Evolutionary conservation across 2,797 vertebrate species (phyloP), one percentile per base, ranked within the genome.

Genomic region (Enteromius argenteus): DNA sequence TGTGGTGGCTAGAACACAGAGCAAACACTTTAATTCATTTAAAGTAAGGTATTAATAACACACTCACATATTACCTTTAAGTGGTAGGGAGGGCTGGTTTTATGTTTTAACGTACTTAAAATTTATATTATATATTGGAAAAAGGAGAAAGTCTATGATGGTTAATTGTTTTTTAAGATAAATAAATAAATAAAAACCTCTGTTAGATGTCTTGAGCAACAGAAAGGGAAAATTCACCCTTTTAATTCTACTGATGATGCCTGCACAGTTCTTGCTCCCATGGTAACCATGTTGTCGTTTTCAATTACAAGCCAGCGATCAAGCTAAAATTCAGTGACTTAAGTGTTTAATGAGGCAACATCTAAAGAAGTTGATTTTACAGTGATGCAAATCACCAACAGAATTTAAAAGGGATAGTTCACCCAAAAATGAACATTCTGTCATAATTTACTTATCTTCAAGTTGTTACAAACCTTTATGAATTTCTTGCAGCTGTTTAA

Each of bases 231-330:
- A 30, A 14, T 44, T 56, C 60, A 53, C 15, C 15, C 73, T 58
- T 58, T 79, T 46, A 51, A 32, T 68, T 83, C 32, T 8, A 68
- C 46, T 60, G 68, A 51, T 1, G 13, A 81, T 60, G 17, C 27
- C 42, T 32, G 72, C n/a, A 75, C 5, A 32, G n/a, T 66, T 56
- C 35, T 14, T 30, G 81, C 72, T 83, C 17, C 81, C 62, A 76
- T 83, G 73, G 81, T 23, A 83, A 83, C 81, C 73, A 76, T 15
- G 62, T 53, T 67, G 62, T 75, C 72, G 0, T 56, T 83, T 17
- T 32, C 37, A 76, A 67, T 77, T 83, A 76, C 49, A 83, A 75
- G 23, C 60, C 30, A 42, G 42, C 5, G 49, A 68, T 83, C 62
- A 68, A 53, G 58, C 19, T 32, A 37, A 46, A 64, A 83, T 60